Base-by-base conservation (phyloP, 2,797 vertebrate species). In the Gambelia wislizenii region DNA sequence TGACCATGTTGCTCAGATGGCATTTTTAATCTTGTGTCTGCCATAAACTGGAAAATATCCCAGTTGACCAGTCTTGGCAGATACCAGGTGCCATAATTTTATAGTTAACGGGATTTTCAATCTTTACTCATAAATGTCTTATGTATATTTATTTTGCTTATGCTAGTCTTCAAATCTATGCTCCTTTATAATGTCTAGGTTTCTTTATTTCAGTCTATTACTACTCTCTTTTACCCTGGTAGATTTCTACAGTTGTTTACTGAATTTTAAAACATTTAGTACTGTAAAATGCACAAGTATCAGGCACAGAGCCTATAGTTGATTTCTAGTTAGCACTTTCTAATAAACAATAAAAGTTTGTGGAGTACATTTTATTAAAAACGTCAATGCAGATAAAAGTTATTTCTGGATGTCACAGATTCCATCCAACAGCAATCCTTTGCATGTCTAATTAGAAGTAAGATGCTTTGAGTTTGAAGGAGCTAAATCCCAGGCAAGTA, bases 1-100 rank as follows among this genome's bases (percentile, higher is more conserved):
- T 69, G 74, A 64, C 87, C 82, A 89, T 75, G 61, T 80, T 85
- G 80, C 52, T 80, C 61, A 85, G 76, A 59, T 89, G 80, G 61
- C 56, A 33, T 20, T 90, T 89, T 89, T 27, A 91, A 78, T 93
- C 64, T 91, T 89, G 18, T 89, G 33, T 77, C 49, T 92, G 0
- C 16, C n/a, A 49, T 90, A 42, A n/a, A 9, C 49, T 91, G 78
- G 75, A 93, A 94, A 39, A 79, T 72, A 74, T 0, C 10, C 9
- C 76, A 89, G 69, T 6, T 92, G 36, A 14, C 1, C 79, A 77
- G 70, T 88, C 67, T 75, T 87, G 0, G 0, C 44, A 59, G 76
- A 91, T 47, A 1, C 27, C 79, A 89, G 54, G 56, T 83, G 47
- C 42, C 74, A 80, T 79, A 64, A 79, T 59, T 83, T 88, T 30